Conservation (phyloP, 2,888 invertebrate genomes). For the Drosophila leonis region DNA sequence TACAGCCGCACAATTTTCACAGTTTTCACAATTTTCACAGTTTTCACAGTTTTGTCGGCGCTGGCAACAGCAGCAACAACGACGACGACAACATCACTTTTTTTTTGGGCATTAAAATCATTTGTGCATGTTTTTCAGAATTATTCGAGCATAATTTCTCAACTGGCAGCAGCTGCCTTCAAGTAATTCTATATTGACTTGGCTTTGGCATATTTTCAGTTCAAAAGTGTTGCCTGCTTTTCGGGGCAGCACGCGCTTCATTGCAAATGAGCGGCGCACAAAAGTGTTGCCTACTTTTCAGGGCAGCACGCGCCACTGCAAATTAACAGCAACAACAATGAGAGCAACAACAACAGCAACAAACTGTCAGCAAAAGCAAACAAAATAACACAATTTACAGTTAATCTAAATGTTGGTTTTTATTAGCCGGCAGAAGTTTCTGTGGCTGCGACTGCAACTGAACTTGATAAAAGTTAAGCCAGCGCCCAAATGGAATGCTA, state of each 20-base stretch:
- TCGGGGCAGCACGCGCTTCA: constrained; percentile 45
- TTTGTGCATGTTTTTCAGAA: constrained; percentile 67
- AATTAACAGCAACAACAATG: constrained; percentile 52
- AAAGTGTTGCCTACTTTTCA: constrained; percentile 75
- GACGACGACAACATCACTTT: not conserved
- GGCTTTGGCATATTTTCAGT: constrained; percentile 52
- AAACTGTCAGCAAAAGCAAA: constrained; percentile 63
- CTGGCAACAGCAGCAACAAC: constrained; percentile 5
- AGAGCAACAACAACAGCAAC: constrained; percentile 15
- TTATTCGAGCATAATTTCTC: constrained; percentile 78
- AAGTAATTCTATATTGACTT: constrained; percentile 59
- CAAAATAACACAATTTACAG: constrained; percentile 80
- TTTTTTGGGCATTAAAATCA: constrained; percentile 61
- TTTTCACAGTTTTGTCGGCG: constrained; percentile 15
- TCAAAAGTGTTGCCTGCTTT: constrained; percentile 72
- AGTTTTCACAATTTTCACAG: constrained; percentile 24
- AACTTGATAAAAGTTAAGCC: constrained; percentile 76
- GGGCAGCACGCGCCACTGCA: constrained; percentile 68
- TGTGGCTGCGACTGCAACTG: constrained; percentile 69
- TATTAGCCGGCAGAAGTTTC: constrained; percentile 71
- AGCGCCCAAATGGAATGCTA: constrained; percentile 7
- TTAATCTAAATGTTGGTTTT: constrained; percentile 81
- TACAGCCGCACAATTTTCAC: constrained; percentile 33
- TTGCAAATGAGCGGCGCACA: constrained; percentile 32
- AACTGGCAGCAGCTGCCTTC: constrained; percentile 63